A percentile compares a stretch with the other conserved stretches of the same genome.
These are phyloP conservation scores for Melipona beecheii DNA, from an alignment of 2,888 invertebrate species.

Conservation along the genomic window DNA sequence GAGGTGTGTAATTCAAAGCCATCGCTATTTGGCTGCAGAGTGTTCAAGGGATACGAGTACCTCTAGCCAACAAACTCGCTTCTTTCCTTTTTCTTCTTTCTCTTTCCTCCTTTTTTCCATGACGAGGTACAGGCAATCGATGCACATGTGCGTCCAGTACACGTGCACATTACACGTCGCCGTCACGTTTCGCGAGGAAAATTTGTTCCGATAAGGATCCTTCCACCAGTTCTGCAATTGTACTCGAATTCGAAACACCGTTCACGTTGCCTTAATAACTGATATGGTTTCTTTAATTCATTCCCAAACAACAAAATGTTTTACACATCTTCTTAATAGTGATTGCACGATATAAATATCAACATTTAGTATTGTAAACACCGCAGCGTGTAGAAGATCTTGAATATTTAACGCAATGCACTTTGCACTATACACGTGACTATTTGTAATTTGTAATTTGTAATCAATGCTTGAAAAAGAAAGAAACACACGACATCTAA, in stretches of 20 bases:
- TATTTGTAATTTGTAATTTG: too few relatives aligned
- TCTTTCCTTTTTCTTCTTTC: slow-evolving; percentile 40
- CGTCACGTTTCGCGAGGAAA: slow-evolving; percentile 25
- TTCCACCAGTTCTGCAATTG: not conserved
- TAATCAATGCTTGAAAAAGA: too few relatives aligned
- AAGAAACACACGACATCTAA: too few relatives aligned
- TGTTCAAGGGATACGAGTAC: slow-evolving; percentile 25
- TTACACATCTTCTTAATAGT: not conserved
- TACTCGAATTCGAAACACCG: not conserved
- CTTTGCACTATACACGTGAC: too few relatives aligned
- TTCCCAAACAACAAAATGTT: not conserved
- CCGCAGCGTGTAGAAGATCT: too few relatives aligned
- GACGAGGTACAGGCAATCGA: slow-evolving; percentile 50
- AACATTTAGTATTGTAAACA: too few relatives aligned
- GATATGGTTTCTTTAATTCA: not conserved
- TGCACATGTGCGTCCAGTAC: slow-evolving; percentile 35
- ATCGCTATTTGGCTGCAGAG: slow-evolving; percentile 1
- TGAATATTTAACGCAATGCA: too few relatives aligned
- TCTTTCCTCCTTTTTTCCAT: slow-evolving; percentile 23
- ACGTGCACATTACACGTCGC: slow-evolving; percentile 24
- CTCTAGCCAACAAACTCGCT: slow-evolving; percentile 36
- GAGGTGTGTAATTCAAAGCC: not conserved
- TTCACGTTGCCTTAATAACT: not conserved
- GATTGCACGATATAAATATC: too few relatives aligned
- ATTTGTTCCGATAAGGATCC: slow-evolving; percentile 19